phyloP scores from a whole-genome alignment of 2,113 vertebrate genomes.

The Pagrus major region DNA sequence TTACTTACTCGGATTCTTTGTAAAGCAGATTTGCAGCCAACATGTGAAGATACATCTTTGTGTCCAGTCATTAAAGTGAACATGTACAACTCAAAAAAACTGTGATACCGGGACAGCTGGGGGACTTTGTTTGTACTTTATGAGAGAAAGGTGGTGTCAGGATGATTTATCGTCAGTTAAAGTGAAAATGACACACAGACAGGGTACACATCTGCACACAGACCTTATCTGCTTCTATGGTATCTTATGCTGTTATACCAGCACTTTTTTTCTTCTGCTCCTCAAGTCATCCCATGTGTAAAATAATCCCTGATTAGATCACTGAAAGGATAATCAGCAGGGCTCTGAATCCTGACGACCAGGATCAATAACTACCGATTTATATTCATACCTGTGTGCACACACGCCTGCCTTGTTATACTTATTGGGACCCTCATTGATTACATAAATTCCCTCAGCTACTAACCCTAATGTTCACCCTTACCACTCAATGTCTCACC shows the following conservation, averaged over 20 bases:
- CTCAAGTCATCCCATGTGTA: slow-evolving; percentile 30
- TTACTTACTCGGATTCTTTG: no score
- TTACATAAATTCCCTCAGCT: slow-evolving; percentile 32
- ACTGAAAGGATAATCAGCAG: slow-evolving; percentile 33
- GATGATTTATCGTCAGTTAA: slow-evolving; percentile 2
- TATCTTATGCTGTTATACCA: not conserved
- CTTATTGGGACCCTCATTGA: slow-evolving; percentile 6
- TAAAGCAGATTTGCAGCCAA: not conserved
- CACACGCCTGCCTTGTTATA: not conserved
- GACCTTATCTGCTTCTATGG: not conserved
- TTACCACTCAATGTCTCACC: slow-evolving; percentile 19
- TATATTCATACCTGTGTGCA: slow-evolving; percentile 42
- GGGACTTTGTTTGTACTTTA: not conserved
- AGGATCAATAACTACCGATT: slow-evolving; percentile 44
- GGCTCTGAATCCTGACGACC: slow-evolving; percentile 20
- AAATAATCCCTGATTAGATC: slow-evolving; percentile 49
- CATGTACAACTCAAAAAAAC: not conserved
- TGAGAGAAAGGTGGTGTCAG: slow-evolving; percentile 2
- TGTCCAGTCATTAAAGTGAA: not conserved
- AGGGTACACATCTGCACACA: not conserved
- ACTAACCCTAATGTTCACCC: slow-evolving; percentile 23
- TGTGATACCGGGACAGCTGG: not conserved
- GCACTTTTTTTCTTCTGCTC: not conserved
- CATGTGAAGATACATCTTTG: not conserved
- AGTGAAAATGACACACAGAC: not conserved